These are phyloP conservation scores for Phytoseiulus persimilis DNA, from an alignment of 2,888 invertebrate genomes.

Conservation along the genomic window DNA sequence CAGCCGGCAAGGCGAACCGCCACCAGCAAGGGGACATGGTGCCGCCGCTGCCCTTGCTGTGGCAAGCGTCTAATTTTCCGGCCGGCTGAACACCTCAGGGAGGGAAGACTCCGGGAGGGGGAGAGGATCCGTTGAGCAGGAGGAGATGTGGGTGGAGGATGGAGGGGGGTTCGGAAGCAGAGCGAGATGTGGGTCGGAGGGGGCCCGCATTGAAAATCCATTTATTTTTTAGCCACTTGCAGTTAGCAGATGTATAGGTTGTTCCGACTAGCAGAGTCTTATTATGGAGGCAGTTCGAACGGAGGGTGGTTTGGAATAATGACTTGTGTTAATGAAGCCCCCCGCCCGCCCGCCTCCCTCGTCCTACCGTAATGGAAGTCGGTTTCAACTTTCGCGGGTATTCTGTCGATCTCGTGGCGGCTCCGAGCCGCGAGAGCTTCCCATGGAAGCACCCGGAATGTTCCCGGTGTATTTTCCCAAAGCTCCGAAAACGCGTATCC, in stretches of 20 bases:
- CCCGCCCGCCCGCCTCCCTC: not conserved
- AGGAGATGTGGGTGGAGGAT: not conserved
- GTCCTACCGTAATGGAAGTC: not conserved
- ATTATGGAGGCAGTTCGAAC: conserved; percentile 38
- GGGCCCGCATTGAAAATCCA: conserved; percentile 38
- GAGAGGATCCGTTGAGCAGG: conserved; percentile 15
- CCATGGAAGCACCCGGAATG: too few relatives aligned
- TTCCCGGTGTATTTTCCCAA: too few relatives aligned
- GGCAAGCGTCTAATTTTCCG: conserved; percentile 39
- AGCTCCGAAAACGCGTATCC: too few relatives aligned
- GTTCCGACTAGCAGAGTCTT: conserved; percentile 25
- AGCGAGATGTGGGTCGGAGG: conserved; percentile 29
- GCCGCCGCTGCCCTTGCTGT: conserved; percentile 14
- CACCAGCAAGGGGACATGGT: not conserved
- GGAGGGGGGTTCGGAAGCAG: conserved; percentile 19
- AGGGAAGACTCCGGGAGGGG: not conserved
- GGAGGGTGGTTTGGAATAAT: conserved; percentile 33
- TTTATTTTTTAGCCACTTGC: conserved; percentile 39
- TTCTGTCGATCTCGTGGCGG: not conserved
- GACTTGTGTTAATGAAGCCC: conserved; percentile 38
- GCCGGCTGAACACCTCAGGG: conserved; percentile 36
- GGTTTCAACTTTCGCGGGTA: not conserved
- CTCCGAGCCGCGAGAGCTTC: not conserved
- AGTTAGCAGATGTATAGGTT: conserved; percentile 36
- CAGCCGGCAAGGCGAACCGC: not conserved